Evolutionary conservation across 2,797 vertebrate species (phyloP).

Genomic region (Perdix hodgsoniae): DNA sequence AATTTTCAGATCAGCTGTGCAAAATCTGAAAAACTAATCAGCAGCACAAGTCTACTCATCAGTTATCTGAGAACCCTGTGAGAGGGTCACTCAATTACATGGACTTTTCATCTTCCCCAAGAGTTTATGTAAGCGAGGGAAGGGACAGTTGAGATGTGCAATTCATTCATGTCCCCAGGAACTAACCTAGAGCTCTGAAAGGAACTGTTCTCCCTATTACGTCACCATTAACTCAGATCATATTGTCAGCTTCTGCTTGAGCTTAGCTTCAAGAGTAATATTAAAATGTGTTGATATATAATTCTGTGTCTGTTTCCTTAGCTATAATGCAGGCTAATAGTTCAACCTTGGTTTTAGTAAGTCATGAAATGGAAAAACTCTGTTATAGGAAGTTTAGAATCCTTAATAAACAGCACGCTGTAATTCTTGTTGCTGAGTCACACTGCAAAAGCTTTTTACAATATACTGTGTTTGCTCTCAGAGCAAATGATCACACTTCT

Average conservation of each 20-base stretch:
- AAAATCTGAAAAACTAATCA: neutral
- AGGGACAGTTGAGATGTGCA: neutral
- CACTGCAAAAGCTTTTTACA: constrained; percentile 42
- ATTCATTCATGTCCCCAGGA: neutral
- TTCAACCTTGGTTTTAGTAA: constrained; percentile 43
- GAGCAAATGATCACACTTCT: constrained; percentile 45
- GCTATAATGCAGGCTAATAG: constrained; percentile 31
- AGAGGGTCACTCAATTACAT: neutral
- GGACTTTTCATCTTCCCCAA: neutral
- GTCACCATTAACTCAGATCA: neutral
- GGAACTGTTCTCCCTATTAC: neutral
- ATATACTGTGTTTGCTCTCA: constrained; percentile 37
- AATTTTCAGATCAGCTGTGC: neutral
- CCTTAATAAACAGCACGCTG: neutral
- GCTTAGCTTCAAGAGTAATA: constrained; percentile 13
- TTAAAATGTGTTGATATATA: neutral
- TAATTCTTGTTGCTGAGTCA: constrained; percentile 59
- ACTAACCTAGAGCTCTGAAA: neutral
- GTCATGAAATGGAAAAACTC: constrained; percentile 45
- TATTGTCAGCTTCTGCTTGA: neutral
- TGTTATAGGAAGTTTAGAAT: constrained; percentile 35
- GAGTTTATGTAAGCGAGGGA: neutral
- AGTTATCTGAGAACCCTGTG: neutral
- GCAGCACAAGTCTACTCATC: neutral
- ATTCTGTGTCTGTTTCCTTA: constrained; percentile 12